Base-by-base conservation (phyloP, 2,888 invertebrate genomes). In the Zaprionus lineosus region DNA sequence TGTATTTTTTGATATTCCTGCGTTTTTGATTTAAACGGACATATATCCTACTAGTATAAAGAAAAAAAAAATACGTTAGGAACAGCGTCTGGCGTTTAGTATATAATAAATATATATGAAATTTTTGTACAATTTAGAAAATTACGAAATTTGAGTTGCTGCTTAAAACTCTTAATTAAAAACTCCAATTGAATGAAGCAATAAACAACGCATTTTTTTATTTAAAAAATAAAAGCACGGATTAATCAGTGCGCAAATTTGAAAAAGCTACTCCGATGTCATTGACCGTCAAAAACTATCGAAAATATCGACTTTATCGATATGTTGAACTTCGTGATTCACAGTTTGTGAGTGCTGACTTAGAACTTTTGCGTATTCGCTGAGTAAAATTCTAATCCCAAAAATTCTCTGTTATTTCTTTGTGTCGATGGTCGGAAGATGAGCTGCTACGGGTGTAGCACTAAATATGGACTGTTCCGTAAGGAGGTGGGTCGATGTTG, bases 391-490 rank as follows among this genome's bases (percentile, higher is more conserved):
- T 65, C 6, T 0, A 3, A 33, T 24, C 24, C n/a, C 18, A 3
- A 6, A n/a, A 26, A 12, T 26, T 8, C 11, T 19, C 9, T 12
- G 2, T 14, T 8, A 7, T 8, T 26, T 8, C 9, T 3, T 5
- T 16, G 6, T 12, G 5, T 3, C 8, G 15, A 11, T 29, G 12
- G 1, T 12, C 9, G 31, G 9, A 65, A 3, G 78, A 95, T 95
- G 95, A 92, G 94, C 68, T 95, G 95, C 87, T 94, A 92, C 87
- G 92, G 94, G 24, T 95, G 95, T 90, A 92, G 92, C 63, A 92
- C 92, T 69, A 92, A 93, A 83, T 95, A 93, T 90, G 93, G 93
- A 53, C 91, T 95, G 57, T 93, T 95, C 72, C 93, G 93, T 46
- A 94, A 93, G 88, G 95, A 95, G 91, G 95, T 94, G n/a, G n/a